Evolutionary conservation across 2,888 invertebrate genomes (phyloP).

Genomic region (Temnothorax unifasciatus): DNA sequence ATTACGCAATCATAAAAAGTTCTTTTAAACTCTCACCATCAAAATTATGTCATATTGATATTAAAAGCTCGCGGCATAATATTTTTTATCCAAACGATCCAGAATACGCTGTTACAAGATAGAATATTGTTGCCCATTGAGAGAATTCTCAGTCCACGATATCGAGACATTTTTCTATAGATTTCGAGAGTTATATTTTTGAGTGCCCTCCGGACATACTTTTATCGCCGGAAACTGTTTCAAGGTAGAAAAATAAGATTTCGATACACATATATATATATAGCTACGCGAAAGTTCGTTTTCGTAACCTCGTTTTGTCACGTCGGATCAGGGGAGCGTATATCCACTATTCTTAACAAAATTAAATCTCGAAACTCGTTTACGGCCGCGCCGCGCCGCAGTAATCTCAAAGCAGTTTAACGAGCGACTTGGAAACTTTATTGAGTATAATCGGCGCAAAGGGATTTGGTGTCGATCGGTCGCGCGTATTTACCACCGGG

Average conservation of each 20-base stretch:
- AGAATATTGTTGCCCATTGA: not conserved
- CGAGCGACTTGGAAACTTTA: constrained; percentile 71
- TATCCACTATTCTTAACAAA: constrained; percentile 47
- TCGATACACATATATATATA: not conserved
- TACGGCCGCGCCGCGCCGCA: constrained; percentile 63
- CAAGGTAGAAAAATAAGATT: constrained; percentile 33
- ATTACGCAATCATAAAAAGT: not conserved
- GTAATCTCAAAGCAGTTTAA: constrained; percentile 73
- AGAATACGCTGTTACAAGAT: not conserved
- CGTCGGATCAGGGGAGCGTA: constrained; percentile 8
- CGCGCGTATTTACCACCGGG: constrained; percentile 48
- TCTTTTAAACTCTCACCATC: not conserved
- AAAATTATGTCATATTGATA: not conserved
- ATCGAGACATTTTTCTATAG: constrained; percentile 27
- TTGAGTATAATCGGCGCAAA: constrained; percentile 73
- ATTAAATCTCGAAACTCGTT: constrained; percentile 68
- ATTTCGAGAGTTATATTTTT: constrained; percentile 5
- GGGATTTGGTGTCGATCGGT: constrained; percentile 56
- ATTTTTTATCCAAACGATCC: not conserved
- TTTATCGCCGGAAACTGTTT: constrained; percentile 30
- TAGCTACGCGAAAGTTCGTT: constrained; percentile 45
- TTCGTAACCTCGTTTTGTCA: constrained; percentile 38
- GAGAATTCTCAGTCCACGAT: not conserved
- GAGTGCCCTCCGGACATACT: not conserved
- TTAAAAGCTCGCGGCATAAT: not conserved